These are phyloP conservation scores for Bugulina stolonifera DNA, from an alignment of 2,888 invertebrate genomes.

Conservation along the genomic window DNA sequence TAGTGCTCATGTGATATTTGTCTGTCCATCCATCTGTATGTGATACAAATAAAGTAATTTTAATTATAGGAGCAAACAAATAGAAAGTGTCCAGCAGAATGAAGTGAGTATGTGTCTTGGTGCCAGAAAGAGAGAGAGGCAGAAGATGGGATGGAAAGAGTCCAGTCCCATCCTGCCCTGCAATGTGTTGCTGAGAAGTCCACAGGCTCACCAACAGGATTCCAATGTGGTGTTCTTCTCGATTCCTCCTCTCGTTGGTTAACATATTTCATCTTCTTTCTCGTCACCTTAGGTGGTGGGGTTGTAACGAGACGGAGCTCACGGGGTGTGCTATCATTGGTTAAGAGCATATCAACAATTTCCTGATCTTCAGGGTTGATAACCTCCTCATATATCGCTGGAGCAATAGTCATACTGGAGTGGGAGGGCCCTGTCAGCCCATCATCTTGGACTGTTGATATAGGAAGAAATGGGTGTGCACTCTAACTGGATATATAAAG, in stretches of 20 bases:
- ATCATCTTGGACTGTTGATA: constrained; percentile 6
- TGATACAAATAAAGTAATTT: no score
- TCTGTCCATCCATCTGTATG: no score
- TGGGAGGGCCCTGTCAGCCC: neutral
- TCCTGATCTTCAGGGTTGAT: constrained; percentile 4
- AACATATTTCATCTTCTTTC: constrained; percentile 18
- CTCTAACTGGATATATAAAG: no score
- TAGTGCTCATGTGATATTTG: no score
- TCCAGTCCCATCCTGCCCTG: no score
- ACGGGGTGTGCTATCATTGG: neutral
- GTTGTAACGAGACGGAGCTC: neutral
- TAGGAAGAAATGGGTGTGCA: no score
- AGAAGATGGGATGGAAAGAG: no score
- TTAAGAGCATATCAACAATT: constrained; percentile 9
- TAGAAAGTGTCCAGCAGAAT: no score
- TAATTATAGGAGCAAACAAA: no score
- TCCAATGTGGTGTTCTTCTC: constrained; percentile 2
- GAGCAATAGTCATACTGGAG: constrained; percentile 21
- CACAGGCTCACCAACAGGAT: constrained; percentile 14
- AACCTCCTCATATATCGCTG: neutral
- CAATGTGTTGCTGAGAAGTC: no score
- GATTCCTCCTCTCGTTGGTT: neutral
- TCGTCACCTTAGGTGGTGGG: constrained; percentile 15
- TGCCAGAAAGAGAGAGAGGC: no score
- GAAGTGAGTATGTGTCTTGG: no score